Base-by-base conservation (phyloP, 2,113 vertebrate genomes). In the Numenius arquata region DNA sequence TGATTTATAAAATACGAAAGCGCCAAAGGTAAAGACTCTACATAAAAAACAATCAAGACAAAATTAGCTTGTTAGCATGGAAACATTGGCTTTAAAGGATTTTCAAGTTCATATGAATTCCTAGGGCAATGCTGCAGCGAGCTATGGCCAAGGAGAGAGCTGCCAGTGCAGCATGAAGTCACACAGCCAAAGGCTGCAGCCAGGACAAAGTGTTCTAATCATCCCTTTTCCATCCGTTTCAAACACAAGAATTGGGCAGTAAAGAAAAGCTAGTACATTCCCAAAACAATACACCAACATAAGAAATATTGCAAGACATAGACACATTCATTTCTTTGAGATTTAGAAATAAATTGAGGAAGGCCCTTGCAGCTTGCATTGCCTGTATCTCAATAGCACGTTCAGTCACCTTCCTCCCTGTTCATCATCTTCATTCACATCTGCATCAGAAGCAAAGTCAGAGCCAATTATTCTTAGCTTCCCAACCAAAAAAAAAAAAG, bases 1-100 rank as follows among this genome's bases (percentile, higher is more conserved):
- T 11, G 21, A 92, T 85, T 96, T 95, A 91, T 66, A 94, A 95
- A 96, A 91, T 40, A 89, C 0, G 0, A 81, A 87, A 88, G 66
- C 0, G 11, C 36, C 84, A 88, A 94, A 89, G 55, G 70, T 82
- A 88, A 63, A 87, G 65, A 75, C 12, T 77, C 15, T 32, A 81
- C 56, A 50, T 55, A 88, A 95, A 90, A 87, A 41, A 6, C 58
- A 82, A 89, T 91, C 86, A 79, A 62, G 77, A 76, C 32, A 82
- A 96, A 95, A 96, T 89, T 82, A 95, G 74, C 15, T 29, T 21
- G 38, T 85, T 93, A 95, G 66, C 73, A 85, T 38, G 40, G 77
- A 75, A 82, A 89, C 45, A 36, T 0, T 68, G 27, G 62, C 21
- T 91, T 90, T 76, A 75, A 89, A 90, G 26, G 74, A 84, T 79